Evolutionary conservation across 2,888 invertebrate species (phyloP), one percentile per base, ranked within the genome.

Genomic region (Mallateleia sp.): DNA sequence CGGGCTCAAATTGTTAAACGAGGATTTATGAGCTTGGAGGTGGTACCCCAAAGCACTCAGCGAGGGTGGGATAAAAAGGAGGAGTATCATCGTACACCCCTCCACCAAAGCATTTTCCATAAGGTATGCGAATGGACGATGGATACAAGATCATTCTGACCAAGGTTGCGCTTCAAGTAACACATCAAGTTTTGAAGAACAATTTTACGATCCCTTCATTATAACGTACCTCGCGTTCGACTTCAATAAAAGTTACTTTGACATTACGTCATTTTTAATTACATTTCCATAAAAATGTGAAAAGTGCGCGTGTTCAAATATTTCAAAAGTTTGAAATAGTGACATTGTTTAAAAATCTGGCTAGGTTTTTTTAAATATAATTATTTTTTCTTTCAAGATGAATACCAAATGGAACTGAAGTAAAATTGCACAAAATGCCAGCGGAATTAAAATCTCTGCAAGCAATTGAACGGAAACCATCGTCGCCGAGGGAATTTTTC

Each of bases 401-500:
- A 15, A 11, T 42, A 15, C 24, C 8, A 15, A 7, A 42, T 22
- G 18, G 8, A 5, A 42, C 11, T 62, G 62, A 62, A 38, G 15
- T 2, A 15, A 2, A 24, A 42, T 42, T 24, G 20, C 22, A 25
- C 42, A 32, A 86, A 86, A 94, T 93, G 93, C 91, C 93, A 79
- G 88, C 89, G 9, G 91, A 91, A 77, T 83, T 90, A 8, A 84
- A 89, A 62, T 69, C 87, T n/a, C 9, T 67, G 45, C 58, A 67
- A 28, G 25, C 74, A 4, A 11, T 54, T 18, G 91, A 90, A 58
- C 72, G 84, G 15, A 95, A 95, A 83, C 98, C 98, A 0, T 98
- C 97, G 11, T 97, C 97, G 0, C 98, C 98, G 77, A 96, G 98
- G 32, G 97, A 97, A 92, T 98, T 98, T 94, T 98, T 98, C 93